A percentile compares a stretch with the other conserved stretches of the same genome.
phyloP scores from a whole-genome alignment of 2,888 invertebrate species.

The Adineta ricciae region DNA sequence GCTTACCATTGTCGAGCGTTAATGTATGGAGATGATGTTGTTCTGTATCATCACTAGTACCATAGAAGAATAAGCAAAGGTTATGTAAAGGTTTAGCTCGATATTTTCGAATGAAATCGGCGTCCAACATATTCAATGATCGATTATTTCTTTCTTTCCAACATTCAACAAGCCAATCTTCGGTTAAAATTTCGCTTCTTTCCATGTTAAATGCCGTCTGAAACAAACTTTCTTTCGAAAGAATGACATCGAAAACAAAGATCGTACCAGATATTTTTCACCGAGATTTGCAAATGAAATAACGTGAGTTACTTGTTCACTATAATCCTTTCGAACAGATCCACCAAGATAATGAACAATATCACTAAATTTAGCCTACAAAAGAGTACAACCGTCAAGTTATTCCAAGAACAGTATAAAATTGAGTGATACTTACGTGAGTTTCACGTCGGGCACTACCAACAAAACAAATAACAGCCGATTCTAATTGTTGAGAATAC shows the following conservation, averaged over 20 bases:
- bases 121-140: slow-evolving; percentile 62
- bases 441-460: neutral
- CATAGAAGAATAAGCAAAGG: slow-evolving; percentile 67
- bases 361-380: neutral
- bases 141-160: slow-evolving; percentile 63
- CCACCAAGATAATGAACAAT: slow-evolving; percentile 91
- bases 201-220: slow-evolving; percentile 78
- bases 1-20: neutral
- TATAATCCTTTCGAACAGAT: slow-evolving; percentile 79
- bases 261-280: slow-evolving; percentile 66
- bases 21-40: neutral
- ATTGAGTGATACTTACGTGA: no score
- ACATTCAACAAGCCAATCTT: slow-evolving; percentile 74
- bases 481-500: neutral
- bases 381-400: no score
- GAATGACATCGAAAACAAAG: no score
- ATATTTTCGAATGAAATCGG: slow-evolving; percentile 45
- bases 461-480: neutral
- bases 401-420: no score
- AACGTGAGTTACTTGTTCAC: slow-evolving; percentile 73
- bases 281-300: slow-evolving; percentile 79
- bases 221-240: neutral
- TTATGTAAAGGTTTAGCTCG: slow-evolving; percentile 27
- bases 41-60: slow-evolving; percentile 58
- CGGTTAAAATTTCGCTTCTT: slow-evolving; percentile 68